phyloP scores from a whole-genome alignment of 2,888 invertebrate species.

The Phortica okadai region DNA sequence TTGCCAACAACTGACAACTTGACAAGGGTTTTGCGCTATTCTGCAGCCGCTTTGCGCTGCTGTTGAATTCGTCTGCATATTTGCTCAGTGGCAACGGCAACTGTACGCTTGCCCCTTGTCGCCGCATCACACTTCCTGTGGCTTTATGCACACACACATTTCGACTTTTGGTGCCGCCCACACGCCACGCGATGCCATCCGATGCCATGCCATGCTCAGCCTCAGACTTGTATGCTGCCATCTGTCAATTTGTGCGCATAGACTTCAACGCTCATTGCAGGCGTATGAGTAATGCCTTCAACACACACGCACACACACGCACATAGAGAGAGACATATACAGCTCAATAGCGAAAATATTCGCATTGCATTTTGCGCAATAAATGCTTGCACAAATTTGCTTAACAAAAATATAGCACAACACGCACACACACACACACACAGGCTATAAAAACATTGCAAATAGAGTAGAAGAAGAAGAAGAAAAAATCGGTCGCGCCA shows the following conservation, averaged over 20 bases:
- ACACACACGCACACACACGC: no score
- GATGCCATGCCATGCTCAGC: not conserved
- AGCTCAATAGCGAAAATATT: not conserved
- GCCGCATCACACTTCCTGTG: not conserved
- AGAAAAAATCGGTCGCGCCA: not conserved
- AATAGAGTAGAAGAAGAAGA: not conserved
- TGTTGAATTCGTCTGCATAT: conserved; percentile 6
- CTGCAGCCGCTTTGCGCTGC: not conserved
- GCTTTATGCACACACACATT: no score
- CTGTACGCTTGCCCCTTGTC: not conserved
- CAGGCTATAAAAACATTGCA: not conserved
- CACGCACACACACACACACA: not conserved
- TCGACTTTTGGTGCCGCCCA: no score
- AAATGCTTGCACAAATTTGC: not conserved
- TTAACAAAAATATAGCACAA: not conserved
- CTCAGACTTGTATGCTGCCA: no score
- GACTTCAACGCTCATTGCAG: no score
- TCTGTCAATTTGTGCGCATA: no score
- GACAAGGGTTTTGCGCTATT: conserved; percentile 21
- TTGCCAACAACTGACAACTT: conserved; percentile 25
- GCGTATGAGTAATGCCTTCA: no score
- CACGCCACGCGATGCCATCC: not conserved
- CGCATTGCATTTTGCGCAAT: no score
- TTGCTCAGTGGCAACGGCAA: not conserved
- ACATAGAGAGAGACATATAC: not conserved